These are phyloP conservation scores for Cyrtonyx montezumae DNA, from an alignment of 2,113 vertebrate genomes.

Conservation along the genomic window DNA sequence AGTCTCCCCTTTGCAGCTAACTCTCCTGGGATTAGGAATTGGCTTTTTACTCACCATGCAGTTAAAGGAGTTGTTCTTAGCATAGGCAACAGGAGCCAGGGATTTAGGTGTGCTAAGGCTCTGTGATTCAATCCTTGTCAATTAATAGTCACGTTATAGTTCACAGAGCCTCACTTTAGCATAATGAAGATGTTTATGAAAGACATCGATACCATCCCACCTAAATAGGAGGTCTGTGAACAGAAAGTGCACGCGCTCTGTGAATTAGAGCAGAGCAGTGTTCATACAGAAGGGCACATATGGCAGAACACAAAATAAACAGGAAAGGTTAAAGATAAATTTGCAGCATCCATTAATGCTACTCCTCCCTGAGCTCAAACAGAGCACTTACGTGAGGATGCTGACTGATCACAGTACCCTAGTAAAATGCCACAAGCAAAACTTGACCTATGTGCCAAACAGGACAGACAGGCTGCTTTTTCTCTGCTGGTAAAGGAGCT, in stretches of 20 bases:
- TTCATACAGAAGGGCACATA: neutral
- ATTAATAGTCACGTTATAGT: neutral
- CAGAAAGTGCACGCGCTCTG: neutral
- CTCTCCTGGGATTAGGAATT: conserved; percentile 17
- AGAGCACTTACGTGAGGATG: neutral
- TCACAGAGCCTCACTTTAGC: neutral
- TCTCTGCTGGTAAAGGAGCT: neutral
- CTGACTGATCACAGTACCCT: neutral
- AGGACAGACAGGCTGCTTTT: conserved; percentile 23
- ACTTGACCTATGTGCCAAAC: conserved; percentile 11
- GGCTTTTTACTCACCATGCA: neutral
- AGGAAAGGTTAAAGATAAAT: neutral
- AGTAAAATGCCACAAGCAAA: neutral
- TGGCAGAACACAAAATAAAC: neutral
- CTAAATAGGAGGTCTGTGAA: neutral
- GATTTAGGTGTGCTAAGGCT: neutral
- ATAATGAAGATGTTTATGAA: neutral
- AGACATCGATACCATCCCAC: neutral
- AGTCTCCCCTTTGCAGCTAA: neutral
- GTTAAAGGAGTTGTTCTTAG: neutral
- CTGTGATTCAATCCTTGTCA: neutral
- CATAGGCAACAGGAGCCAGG: neutral
- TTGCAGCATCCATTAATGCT: neutral
- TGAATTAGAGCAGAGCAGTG: neutral
- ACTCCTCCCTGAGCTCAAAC: neutral